A percentile compares a stretch with the other conserved stretches of the same genome.
phyloP scores from a whole-genome alignment of 2,888 invertebrate species.

The Campoletis raptor region DNA sequence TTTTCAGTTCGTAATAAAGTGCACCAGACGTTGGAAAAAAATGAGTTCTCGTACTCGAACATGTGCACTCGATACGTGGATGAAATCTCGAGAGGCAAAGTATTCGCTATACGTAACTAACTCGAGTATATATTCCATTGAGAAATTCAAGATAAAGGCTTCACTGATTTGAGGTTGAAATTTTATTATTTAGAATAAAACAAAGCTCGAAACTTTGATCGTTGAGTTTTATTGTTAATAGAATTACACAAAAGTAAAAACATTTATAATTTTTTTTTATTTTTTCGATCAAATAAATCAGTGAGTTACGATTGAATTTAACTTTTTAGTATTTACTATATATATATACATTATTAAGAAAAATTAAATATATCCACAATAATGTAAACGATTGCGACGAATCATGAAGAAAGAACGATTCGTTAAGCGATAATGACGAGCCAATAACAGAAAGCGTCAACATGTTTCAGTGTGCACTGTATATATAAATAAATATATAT shows the following conservation, averaged over 20 bases:
- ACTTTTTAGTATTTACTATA: background rate
- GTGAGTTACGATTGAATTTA: background rate
- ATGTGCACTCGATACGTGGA: conserved; percentile 49
- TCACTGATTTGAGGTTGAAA: background rate
- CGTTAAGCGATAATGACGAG: conserved; percentile 83
- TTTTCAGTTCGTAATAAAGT: conserved; percentile 69
- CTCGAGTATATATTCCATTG: conserved; percentile 20
- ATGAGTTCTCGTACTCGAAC: conserved; percentile 37
- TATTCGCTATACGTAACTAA: conserved; percentile 6
- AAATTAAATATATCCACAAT: background rate
- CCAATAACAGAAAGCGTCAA: conserved; percentile 81
- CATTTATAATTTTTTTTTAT: background rate
- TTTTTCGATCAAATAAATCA: background rate
- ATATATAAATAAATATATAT: conserved; percentile 21
- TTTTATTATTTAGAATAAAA: background rate
- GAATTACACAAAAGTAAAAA: background rate
- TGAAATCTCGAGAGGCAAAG: conserved; percentile 53
- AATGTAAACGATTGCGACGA: conserved; percentile 12
- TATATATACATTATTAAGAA: background rate
- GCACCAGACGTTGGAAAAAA: conserved; percentile 28
- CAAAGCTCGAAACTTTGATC: background rate
- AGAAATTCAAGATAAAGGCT: conserved; percentile 21
- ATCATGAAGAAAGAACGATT: conserved; percentile 73
- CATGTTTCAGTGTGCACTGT: conserved; percentile 63
- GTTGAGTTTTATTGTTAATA: background rate